A percentile compares a stretch with the other conserved stretches of the same genome.
These are phyloP conservation scores for Branchinecta sandiegonensis DNA, from an alignment of 2,888 invertebrate genomes.

Conservation along the genomic window DNA sequence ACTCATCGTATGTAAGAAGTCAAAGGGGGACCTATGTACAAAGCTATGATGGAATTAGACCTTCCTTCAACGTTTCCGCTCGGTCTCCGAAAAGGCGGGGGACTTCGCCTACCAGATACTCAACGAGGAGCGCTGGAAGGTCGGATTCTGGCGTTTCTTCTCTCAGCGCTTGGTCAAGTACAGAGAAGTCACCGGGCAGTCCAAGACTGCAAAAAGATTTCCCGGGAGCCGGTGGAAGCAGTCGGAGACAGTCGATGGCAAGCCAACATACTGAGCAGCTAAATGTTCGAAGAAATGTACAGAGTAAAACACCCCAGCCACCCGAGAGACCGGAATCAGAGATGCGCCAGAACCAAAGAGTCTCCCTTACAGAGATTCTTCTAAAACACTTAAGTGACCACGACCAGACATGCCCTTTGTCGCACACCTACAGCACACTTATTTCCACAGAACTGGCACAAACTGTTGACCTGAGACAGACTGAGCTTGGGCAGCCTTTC, in stretches of 20 bases:
- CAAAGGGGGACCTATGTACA: slow-evolving; percentile 17
- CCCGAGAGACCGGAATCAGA: neutral
- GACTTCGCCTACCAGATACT: slow-evolving; percentile 42
- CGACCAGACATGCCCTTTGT: slow-evolving; percentile 25
- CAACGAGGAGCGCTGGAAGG: slow-evolving; percentile 47
- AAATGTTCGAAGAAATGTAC: neutral
- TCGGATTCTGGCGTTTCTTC: slow-evolving; percentile 75
- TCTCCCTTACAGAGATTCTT: slow-evolving; percentile 32
- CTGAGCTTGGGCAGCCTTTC: neutral
- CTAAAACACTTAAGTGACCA: slow-evolving; percentile 27
- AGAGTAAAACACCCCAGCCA: neutral
- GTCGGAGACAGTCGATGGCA: slow-evolving; percentile 21
- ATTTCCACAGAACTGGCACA: neutral
- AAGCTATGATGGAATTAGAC: slow-evolving; percentile 20
- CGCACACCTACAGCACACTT: neutral
- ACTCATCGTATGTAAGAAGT: slow-evolving; percentile 22
- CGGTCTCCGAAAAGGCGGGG: slow-evolving; percentile 56
- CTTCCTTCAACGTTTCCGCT: slow-evolving; percentile 26
- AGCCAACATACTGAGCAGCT: neutral
- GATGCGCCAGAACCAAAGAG: neutral
- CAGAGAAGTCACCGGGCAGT: slow-evolving; percentile 66
- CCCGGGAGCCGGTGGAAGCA: slow-evolving; percentile 21
- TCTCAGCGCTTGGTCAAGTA: slow-evolving; percentile 62
- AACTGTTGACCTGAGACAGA: neutral
- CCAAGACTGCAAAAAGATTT: slow-evolving; percentile 25